Conservation (phyloP, 2,888 invertebrate species). For the Nysson spinosus region DNA sequence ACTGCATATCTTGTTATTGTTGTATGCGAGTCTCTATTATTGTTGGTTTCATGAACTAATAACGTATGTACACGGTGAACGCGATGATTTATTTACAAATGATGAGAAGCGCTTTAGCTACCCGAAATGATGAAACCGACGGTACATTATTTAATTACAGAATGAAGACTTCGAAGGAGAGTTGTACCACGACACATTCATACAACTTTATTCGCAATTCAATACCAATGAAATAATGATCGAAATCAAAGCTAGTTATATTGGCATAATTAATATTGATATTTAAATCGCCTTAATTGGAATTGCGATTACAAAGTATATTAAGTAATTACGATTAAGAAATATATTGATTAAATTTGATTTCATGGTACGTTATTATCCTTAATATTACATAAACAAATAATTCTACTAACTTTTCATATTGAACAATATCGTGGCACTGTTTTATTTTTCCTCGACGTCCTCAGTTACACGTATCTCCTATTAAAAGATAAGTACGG, state of each 20-base stretch:
- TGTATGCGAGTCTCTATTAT: too few species aligned
- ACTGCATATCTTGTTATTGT: neutral
- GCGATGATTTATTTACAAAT: slow-evolving; percentile 65
- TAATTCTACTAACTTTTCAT: too few species aligned
- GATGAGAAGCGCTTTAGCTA: slow-evolving; percentile 47
- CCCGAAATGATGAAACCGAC: slow-evolving; percentile 36
- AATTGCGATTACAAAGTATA: too few species aligned
- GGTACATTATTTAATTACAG: slow-evolving; percentile 25
- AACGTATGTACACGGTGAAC: slow-evolving; percentile 47
- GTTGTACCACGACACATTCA: slow-evolving; percentile 7
- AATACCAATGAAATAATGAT: neutral
- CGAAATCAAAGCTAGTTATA: too few species aligned
- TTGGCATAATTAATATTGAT: too few species aligned
- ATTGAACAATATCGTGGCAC: neutral
- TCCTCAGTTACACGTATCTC: slow-evolving; percentile 1
- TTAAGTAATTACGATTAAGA: too few species aligned
- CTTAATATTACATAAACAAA: too few species aligned
- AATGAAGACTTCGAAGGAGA: slow-evolving; percentile 22
- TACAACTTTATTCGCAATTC: neutral
- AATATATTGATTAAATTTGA: neutral
- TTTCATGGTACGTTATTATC: neutral
- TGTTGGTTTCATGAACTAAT: slow-evolving; percentile 27
- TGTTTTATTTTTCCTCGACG: neutral
- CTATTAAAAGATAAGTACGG: slow-evolving; percentile 2
- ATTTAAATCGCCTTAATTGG: too few species aligned